Evolutionary conservation across 64 coral and sea anemone genomes (phyloP).

Genomic region (Pachyseris speciosa): DNA sequence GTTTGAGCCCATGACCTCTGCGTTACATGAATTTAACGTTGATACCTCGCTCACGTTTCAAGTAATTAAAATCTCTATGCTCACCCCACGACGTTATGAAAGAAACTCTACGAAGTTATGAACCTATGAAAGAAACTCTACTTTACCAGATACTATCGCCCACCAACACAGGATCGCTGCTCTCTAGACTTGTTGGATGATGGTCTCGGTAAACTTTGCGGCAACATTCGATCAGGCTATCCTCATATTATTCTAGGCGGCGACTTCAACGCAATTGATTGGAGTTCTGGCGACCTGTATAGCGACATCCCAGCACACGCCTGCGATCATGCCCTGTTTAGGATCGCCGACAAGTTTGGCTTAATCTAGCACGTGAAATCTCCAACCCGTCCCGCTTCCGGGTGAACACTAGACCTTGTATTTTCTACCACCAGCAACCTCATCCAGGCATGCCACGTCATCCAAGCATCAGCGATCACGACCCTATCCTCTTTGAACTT

Average conservation of each 20-base stretch:
- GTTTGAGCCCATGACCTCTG: too few species aligned
- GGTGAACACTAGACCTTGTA: conserved; percentile 12
- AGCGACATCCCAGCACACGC: neutral
- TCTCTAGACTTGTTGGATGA: neutral
- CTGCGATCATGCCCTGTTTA: neutral
- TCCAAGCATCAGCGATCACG: conserved; percentile 51
- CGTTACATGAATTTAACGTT: too few species aligned
- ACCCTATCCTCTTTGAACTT: conserved; percentile 17
- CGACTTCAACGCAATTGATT: conserved; percentile 64
- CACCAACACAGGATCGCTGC: neutral
- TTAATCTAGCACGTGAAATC: conserved; percentile 56
- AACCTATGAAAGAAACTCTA: neutral
- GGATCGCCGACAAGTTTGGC: conserved; percentile 25
- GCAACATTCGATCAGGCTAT: neutral
- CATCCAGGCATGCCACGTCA: conserved; percentile 16
- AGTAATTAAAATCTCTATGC: too few species aligned
- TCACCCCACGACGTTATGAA: too few species aligned
- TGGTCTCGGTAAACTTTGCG: neutral
- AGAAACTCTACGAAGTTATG: too few species aligned
- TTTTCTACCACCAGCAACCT: conserved; percentile 27
- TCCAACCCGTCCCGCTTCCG: conserved; percentile 29
- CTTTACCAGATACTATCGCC: neutral
- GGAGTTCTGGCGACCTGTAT: neutral
- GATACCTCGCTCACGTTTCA: too few species aligned
- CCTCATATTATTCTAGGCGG: conserved; percentile 64